Conservation (phyloP, 2,113 vertebrate species). For the Serilophus lunatus region DNA sequence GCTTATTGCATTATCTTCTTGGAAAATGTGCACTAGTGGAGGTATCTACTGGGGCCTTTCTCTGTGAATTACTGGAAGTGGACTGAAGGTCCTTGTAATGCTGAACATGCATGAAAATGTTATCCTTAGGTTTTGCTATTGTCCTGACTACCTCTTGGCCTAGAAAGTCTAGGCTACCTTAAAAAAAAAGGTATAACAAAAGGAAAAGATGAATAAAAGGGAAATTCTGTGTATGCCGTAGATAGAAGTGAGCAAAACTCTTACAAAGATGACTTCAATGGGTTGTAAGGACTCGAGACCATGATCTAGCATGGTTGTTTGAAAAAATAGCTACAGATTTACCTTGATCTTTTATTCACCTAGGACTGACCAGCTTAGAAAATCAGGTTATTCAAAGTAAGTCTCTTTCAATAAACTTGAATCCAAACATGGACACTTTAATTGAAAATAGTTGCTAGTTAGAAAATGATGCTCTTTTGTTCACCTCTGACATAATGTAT, state of each 20-base stretch:
- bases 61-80: neutral
- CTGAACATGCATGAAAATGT: neutral
- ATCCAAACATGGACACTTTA: neutral
- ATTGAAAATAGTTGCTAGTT: conserved; percentile 27
- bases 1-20: neutral
- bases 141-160: neutral
- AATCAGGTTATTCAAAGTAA: neutral
- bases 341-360: neutral
- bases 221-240: fast-evolving
- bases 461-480: neutral
- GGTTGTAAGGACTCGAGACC: neutral
- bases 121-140: neutral
- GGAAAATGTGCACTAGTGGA: neutral
- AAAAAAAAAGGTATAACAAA: neutral
- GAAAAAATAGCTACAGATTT: neutral
- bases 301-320: neutral
- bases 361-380: neutral
- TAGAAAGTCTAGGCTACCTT: neutral
- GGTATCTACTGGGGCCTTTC: fast-evolving
- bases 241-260: neutral
- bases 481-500: neutral
- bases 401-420: neutral
- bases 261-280: fast-evolving
- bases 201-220: neutral
- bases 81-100: neutral